Base-by-base conservation (phyloP, 2,888 invertebrate species). In the Calameuta pallipes region DNA sequence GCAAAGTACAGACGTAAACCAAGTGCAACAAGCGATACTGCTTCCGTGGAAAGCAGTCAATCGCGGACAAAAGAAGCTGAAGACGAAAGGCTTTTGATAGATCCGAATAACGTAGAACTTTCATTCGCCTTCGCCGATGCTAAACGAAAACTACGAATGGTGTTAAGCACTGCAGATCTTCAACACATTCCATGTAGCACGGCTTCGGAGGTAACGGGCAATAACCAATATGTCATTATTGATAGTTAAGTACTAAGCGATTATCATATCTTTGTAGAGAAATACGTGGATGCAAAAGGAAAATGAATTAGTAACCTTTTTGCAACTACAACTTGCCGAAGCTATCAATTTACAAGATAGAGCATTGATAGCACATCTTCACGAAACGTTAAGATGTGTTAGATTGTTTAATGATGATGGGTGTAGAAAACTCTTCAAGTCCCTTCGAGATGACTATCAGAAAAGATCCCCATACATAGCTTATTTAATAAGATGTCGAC, bases 111-210 rank as follows among this genome's bases (percentile, higher is more conserved):
- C 83, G 88, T 94, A 4, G 94, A 94, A 84, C 88, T 91, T n/a
- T 94, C 94, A 41, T 92, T 91, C 75, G 94, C 94, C 69, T 95
- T 95, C 88, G 89, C 92, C 71, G 95, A 96, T 89, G 95, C 95
- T 87, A 98, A 98, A 92, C 95, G 97, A 83, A 98, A 98, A 89
- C 93, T 99, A 80, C 94, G 99, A 34, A 94, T 97, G 85, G 98
- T 99, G 77, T 93, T 99, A 56, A 97, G 98, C 82, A 97, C 96
- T 85, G 96, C 97, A 0, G 97, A 98, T 88, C 92, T 96, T 79
- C 95, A 96, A 85, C 95, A 95, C 87, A 93, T 94, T 87, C 91
- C 91, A 41, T 90, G 90, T 89, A 88, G 86, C 41, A 85, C 85
- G 69, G 85, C 88, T 56, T 85, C 89, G 15, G 89, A 89, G 86